Evolutionary conservation across 2,888 invertebrate species (phyloP), one percentile per base, ranked within the genome.

Genomic region (Holacanthella duospinosa): DNA sequence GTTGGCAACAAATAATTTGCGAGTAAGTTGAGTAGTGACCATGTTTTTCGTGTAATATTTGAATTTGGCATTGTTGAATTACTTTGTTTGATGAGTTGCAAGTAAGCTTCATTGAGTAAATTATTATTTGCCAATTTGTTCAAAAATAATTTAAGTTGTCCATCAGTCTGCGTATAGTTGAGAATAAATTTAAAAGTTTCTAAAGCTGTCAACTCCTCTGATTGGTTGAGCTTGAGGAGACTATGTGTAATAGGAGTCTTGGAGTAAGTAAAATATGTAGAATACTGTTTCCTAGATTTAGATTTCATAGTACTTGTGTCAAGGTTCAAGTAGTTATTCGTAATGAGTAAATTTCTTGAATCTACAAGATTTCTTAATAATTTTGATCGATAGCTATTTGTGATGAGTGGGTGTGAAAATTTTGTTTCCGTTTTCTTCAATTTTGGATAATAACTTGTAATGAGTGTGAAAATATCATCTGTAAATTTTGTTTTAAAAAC

Each of bases 181-280:
- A 95, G 82, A 75, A 94, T 88, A 54, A 86, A 82, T 78, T 90
- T 89, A 77, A 93, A 95, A 75, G 93, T 88, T 78, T 89, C 89
- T 73, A 92, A 79, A 75, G 92, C 88, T 19, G 88, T 82, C 71
- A 89, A 88, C 75, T 94, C 88, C 73, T 93, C 92, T 1, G 86
- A 85, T 77, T 93, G 93, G 60, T 88, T 86, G 66, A 93, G 82
- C 74, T 87, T 85, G 63, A 88, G 88, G 65, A 95, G 83, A 74
- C 89, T 88, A 78, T 93, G 92, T 1, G 86, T 84, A 62, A 93
- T 79, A 6, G 84, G 82, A 66, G 86, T 84, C 69, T 92, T 85
- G 74, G 88, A 87, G 79, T 93, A 95, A 53, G 91, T 48, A 21
- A 48, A 48, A 21, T n/a, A 48, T 9, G 48, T n/a, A n/a, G 48